Base-by-base conservation (phyloP, 2,113 vertebrate genomes). In the Hypocryptadius cinnamomeus region DNA sequence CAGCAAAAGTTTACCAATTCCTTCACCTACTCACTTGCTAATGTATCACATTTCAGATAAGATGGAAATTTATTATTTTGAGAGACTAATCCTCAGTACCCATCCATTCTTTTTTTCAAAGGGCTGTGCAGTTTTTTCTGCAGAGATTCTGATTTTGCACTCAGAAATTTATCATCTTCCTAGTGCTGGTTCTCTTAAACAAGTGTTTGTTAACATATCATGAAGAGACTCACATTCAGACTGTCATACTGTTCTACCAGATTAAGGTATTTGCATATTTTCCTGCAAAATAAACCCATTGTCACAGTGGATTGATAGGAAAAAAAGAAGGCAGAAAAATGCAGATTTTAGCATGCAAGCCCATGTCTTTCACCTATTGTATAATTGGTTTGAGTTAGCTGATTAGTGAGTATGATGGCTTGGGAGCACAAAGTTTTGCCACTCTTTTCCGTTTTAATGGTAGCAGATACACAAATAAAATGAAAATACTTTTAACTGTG, bases 251-350 rank as follows among this genome's bases (percentile, higher is more conserved):
- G 28, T 91, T 94, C 72, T 78, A 66, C 87, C n/a, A 95, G 93
- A 96, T 95, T 90, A 96, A 94, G 23, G 60, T 78, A 95, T 96
- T 96, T 95, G 93, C 94, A 94, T 95, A 94, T 95, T 95, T 96
- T 79, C 85, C 72, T 94, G 82, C 79, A 94, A 96, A 93, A 95
- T 94, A 95, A 96, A 88, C 79, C 83, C 79, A 92, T 94, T 94
- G 90, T 95, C 82, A 93, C 76, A 90, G 92, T 6, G 44, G 90
- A 95, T 96, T 96, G 89, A 95, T 94, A 88, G 65, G 61, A 95
- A 93, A 95, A 88, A 92, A 88, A 92, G 85, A 85, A 78, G n/a
- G 72, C 87, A 84, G 72, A 56, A 88, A 95, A 93, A 76, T 56
- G 61, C 80, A 89, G 87, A 95, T 92, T 93, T 93, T 83, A 79